These are phyloP conservation scores for Hylomyscus alleni DNA, from an alignment of 2,797 vertebrate genomes.

Conservation along the genomic window DNA sequence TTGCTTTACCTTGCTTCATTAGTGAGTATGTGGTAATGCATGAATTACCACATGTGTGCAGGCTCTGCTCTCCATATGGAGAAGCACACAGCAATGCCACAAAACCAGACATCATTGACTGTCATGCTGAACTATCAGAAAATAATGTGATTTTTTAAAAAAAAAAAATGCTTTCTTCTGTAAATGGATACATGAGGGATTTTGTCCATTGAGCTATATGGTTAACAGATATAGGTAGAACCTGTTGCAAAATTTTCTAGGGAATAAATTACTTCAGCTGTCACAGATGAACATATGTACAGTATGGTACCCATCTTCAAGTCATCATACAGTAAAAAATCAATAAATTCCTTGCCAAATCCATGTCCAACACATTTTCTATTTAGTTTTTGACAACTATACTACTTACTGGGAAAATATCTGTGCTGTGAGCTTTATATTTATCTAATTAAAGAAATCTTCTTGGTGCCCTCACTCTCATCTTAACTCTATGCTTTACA, in stretches of 20 bases:
- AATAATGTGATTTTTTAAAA: constrained; percentile 79
- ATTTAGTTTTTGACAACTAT: constrained; percentile 80
- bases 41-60: constrained; percentile 73
- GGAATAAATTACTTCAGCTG: constrained; percentile 77
- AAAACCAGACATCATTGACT: constrained; percentile 81
- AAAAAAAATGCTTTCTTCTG: constrained; percentile 80
- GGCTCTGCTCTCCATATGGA: constrained; percentile 84
- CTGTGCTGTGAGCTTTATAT: constrained; percentile 62
- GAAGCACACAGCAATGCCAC: constrained; percentile 81
- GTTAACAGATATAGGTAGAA: constrained; percentile 71
- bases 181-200: constrained; percentile 61
- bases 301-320: constrained; percentile 81
- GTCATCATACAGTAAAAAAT: constrained; percentile 77
- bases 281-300: constrained; percentile 80
- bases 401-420: constrained; percentile 76
- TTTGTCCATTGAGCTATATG: constrained; percentile 69
- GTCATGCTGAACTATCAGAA: constrained; percentile 71
- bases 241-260: constrained; percentile 84
- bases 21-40: constrained; percentile 84
- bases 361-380: constrained; percentile 82
- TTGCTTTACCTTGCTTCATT: constrained; percentile 87
- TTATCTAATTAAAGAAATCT: constrained; percentile 69
- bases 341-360: constrained; percentile 82
- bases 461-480: not conserved
- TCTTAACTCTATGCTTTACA: constrained; percentile 19